Base-by-base conservation (phyloP, 1,140 invertebrate genomes). In the Pissodes strobi region DNA sequence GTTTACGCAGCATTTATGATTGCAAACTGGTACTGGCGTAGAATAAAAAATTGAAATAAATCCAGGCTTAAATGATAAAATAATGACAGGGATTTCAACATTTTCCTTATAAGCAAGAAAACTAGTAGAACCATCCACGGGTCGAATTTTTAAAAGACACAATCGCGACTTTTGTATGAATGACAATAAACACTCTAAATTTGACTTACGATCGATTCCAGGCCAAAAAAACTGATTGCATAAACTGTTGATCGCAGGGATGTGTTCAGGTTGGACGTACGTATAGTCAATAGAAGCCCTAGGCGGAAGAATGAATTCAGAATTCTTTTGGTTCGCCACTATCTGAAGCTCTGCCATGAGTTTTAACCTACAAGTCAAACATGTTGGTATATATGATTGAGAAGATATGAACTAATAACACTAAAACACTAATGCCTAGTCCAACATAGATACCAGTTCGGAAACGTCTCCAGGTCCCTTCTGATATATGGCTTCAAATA, bases 191-290 rank as follows among this genome's bases (percentile, higher is more conserved):
- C n/a, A n/a, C n/a, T n/a, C n/a, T n/a, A n/a, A n/a, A n/a, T 43
- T 18, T 38, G 48, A 83, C 86, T 86, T 80, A 94, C 92, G 81
- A 79, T 96, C 93, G 64, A 96, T 92, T 25, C 92, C 92, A 8
- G 91, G 89, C 93, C 93, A 96, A 78, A 95, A 96, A 75, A 88
- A 91, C 70, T 90, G 86, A 62, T 87, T 84, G 51, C 90, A 92
- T 8, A 95, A 75, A 48, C 85, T 86, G 79, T 95, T 95, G 23
- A 95, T 87, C 0, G 91, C 90, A 1, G 92, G 88, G 64, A 96
- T 91, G 75, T 95, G 92, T 72, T 94, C 88, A 5, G 93, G 91
- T 23, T 88, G 83, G 1, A 95, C 87, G 76, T 95, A 95, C 62
- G 88, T 91, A 80, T 89, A 95, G 79, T 95, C 89, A n/a, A 92